Evolutionary conservation across 2,797 vertebrate genomes (phyloP).

Genomic region (Taenioides sp.): DNA sequence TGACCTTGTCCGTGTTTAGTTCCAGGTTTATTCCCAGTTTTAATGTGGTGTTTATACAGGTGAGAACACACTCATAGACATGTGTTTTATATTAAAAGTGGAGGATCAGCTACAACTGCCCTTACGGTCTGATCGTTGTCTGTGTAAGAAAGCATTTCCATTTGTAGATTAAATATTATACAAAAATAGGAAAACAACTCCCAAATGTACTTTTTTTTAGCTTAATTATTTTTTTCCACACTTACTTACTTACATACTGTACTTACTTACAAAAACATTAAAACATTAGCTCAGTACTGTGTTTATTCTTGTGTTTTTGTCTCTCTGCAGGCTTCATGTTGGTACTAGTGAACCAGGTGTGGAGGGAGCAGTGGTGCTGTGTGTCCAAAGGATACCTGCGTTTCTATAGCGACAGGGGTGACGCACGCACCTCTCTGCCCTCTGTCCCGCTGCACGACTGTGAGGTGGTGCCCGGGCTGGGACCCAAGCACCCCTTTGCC

Average conservation of each 20-base stretch:
- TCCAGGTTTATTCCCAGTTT: no score
- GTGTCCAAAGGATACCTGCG: slow-evolving; percentile 86
- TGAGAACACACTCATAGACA: no score
- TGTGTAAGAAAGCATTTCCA: no score
- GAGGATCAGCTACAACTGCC: no score
- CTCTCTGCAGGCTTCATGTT: slow-evolving; percentile 83
- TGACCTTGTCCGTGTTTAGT: no score
- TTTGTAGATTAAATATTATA: no score
- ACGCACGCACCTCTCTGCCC: slow-evolving; percentile 81
- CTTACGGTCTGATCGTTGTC: no score
- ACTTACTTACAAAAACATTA: no score
- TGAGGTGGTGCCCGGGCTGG: slow-evolving; percentile 88
- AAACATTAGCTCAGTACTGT: not conserved
- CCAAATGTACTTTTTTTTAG: no score
- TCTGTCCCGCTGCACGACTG: slow-evolving; percentile 85
- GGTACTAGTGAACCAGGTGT: slow-evolving; percentile 89
- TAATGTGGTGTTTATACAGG: no score
- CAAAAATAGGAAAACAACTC: no score
- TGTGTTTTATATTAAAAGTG: no score
- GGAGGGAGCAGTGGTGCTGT: slow-evolving; percentile 94
- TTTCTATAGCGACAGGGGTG: slow-evolving; percentile 86
- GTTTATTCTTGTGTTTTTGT: not conserved
- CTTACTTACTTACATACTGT: not conserved
- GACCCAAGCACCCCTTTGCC: slow-evolving; percentile 93
- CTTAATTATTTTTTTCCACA: not conserved